Percentiles rank a stretch among this genome's conserved stretches.
Evolutionary conservation across 2,113 vertebrate species (phyloP).

Genomic region (Zapus hudsonius): DNA sequence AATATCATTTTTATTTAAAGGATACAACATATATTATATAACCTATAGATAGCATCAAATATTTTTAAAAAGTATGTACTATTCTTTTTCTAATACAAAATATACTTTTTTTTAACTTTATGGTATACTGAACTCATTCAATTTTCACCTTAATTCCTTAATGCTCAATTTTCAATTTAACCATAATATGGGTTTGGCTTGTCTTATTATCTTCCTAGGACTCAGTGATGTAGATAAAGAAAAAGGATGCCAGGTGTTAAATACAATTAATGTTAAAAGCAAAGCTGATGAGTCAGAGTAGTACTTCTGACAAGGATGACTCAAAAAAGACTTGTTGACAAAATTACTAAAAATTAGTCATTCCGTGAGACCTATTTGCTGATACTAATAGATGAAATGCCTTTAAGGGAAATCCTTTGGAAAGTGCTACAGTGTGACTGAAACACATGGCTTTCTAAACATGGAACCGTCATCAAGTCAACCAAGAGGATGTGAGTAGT

Average conservation of each 20-base stretch:
- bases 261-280: slow-evolving; percentile 68
- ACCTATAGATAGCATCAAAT: background rate
- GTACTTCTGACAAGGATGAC: slow-evolving; percentile 69
- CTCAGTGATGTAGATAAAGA: slow-evolving; percentile 43
- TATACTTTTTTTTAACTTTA: background rate
- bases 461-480: slow-evolving; percentile 19
- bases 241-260: slow-evolving; percentile 68
- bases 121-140: slow-evolving; percentile 37
- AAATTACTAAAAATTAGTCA: slow-evolving; percentile 66
- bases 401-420: slow-evolving; percentile 46
- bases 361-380: slow-evolving; percentile 39
- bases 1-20: background rate
- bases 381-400: slow-evolving; percentile 44
- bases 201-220: slow-evolving; percentile 44
- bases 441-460: slow-evolving; percentile 48
- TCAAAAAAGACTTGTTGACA: slow-evolving; percentile 52
- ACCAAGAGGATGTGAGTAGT: slow-evolving; percentile 32
- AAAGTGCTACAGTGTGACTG: background rate
- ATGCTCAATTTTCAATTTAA: slow-evolving; percentile 43
- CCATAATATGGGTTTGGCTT: slow-evolving; percentile 41
- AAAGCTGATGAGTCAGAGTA: slow-evolving; percentile 63
- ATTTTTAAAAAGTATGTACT: slow-evolving; percentile 5
- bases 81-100: slow-evolving; percentile 35
- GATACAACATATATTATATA: background rate
- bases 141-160: slow-evolving; percentile 55